Base-by-base conservation (phyloP, 2,888 invertebrate genomes). In the Brachyptera putata region DNA sequence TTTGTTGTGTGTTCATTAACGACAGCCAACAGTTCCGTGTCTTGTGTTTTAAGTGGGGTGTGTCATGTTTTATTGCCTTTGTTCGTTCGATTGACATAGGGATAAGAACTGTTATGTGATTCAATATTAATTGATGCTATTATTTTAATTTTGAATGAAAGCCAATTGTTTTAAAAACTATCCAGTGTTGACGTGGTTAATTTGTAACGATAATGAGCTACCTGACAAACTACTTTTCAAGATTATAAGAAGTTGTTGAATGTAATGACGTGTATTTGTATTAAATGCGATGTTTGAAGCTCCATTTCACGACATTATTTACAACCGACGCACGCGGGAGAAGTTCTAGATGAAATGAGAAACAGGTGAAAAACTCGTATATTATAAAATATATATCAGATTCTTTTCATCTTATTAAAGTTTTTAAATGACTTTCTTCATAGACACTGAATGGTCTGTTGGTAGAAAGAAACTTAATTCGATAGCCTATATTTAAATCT, bases 251-350 rank as follows among this genome's bases (percentile, higher is more conserved):
- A 34, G 14, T 36, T 53, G 53, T 53, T 53, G 53, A 53, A 50
- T 18, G 36, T 36, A 53, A 53, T 53, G 53, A 53, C 34, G 34
- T 36, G 21, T 22, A 36, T 22, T 53, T 34, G 34, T 34, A 53
- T 53, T 53, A 14, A 53, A 53, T 34, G 53, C 24, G 53, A 53
- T 53, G 53, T 53, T 53, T 34, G 18, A 53, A 21, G 53, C 53
- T 36, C 53, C 53, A 53, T 53, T 53, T 34, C 36, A 13, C 14
- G 53, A 34, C 24, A 36, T n/a, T n/a, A n/a, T 53, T 53, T 53
- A 53, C 53, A 34, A 13, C 36, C 53, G 22, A n/a, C 36, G 16
- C 11, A 21, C 2, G 46, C 3, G 4, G 22, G 11, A 24, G 46
- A 11, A 30, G 30, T 30, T n/a, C 11, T 5, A 30, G 30, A 30